Conservation (phyloP, 53 echinoderm and acorn worm genomes). For the Hippasteria phrygiana region DNA sequence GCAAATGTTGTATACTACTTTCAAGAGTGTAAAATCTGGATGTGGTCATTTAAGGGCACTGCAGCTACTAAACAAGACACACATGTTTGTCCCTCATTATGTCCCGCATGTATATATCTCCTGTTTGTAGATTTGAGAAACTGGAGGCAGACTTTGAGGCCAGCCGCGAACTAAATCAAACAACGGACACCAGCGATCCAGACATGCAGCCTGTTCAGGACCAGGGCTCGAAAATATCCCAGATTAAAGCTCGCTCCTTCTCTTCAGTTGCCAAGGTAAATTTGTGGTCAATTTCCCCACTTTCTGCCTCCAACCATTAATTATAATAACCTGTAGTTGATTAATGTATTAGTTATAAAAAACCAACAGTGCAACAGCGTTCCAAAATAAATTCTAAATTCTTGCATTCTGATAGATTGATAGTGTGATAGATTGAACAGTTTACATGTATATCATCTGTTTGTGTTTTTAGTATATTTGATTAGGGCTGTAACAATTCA, state of each 20-base stretch:
- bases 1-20: no score
- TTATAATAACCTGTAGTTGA: no score
- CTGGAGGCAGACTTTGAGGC: slow-evolving; percentile 45
- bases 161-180: not conserved
- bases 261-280: slow-evolving; percentile 56
- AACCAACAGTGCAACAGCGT: no score
- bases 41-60: no score
- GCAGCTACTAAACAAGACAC: no score
- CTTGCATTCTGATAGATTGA: not conserved
- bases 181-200: slow-evolving; percentile 20
- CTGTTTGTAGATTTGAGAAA: slow-evolving; percentile 37
- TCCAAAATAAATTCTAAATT: no score
- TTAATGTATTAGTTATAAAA: no score
- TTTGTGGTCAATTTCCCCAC: not conserved
- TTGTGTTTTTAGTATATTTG: no score
- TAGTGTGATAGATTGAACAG: not conserved
- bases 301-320: not conserved
- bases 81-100: no score
- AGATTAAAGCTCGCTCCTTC: slow-evolving; percentile 65
- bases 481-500: no score
- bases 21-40: no score
- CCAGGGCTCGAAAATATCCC: slow-evolving; percentile 32
- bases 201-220: not conserved
- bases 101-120: no score
- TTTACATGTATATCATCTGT: not conserved